phyloP scores from a whole-genome alignment of 2,797 vertebrate species.

The Notamacropus eugenii region DNA sequence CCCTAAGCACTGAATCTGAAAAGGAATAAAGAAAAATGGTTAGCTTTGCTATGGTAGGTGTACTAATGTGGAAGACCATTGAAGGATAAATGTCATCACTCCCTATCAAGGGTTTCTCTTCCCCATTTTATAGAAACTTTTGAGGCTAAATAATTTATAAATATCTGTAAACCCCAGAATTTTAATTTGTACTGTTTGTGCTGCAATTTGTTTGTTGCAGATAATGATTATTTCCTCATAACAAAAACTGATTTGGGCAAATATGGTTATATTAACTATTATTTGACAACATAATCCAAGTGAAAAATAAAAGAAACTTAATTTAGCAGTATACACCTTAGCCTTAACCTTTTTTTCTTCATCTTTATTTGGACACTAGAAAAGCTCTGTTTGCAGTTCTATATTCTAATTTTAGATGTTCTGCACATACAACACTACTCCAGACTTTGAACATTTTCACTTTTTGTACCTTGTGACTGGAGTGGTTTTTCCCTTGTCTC shows the following conservation, averaged over 20 bases:
- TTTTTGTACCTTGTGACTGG: neutral
- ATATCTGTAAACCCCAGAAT: neutral
- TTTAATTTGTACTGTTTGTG: neutral
- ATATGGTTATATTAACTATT: no score
- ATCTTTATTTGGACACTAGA: neutral
- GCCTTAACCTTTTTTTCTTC: neutral
- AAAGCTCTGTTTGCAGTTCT: slow-evolving; percentile 16
- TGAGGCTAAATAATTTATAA: neutral
- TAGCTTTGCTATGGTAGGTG: accelerated
- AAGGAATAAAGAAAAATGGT: no score
- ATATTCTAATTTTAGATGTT: slow-evolving; percentile 4
- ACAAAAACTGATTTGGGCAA: no score
- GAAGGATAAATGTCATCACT: neutral
- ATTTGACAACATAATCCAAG: neutral
- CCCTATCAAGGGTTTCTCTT: neutral
- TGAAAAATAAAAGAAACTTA: neutral
- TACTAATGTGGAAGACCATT: neutral
- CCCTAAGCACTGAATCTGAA: neutral
- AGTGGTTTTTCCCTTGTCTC: neutral
- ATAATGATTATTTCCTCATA: neutral
- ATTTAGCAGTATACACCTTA: neutral
- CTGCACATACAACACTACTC: neutral
- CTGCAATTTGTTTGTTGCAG: neutral
- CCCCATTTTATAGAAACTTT: neutral
- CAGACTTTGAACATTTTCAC: neutral